Evolutionary conservation across 1,140 invertebrate genomes (phyloP).

Genomic region (Harpegnathos saltator): DNA sequence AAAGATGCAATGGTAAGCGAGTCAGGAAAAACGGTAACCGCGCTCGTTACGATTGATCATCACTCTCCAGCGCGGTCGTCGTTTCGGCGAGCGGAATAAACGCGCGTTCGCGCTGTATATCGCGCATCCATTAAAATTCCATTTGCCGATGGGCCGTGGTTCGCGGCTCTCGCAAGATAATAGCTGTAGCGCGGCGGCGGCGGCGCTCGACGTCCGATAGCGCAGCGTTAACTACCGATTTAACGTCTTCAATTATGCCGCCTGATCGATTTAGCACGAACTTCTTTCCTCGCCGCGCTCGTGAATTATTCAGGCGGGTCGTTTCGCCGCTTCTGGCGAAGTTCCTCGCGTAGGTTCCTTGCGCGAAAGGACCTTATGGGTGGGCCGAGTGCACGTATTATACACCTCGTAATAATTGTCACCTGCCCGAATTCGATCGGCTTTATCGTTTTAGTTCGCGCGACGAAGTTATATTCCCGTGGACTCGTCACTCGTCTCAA

Average conservation of each 20-base stretch:
- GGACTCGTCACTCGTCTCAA: no score
- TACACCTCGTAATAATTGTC: no score
- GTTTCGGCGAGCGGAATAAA: conserved; percentile 63
- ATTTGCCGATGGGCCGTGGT: conserved; percentile 60
- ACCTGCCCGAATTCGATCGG: no score
- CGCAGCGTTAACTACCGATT: conserved; percentile 47
- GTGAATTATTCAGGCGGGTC: conserved; percentile 30
- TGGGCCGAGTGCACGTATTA: neutral
- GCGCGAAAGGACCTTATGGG: neutral
- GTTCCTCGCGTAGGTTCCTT: neutral
- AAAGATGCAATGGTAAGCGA: conserved; percentile 25
- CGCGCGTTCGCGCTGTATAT: conserved; percentile 47
- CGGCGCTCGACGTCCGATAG: conserved; percentile 42
- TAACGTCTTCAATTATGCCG: conserved; percentile 42
- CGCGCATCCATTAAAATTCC: conserved; percentile 70
- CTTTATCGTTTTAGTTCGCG: no score
- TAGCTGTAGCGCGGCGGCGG: conserved; percentile 42
- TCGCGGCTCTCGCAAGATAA: conserved; percentile 48
- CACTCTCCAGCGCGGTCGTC: neutral
- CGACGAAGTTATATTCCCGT: no score
- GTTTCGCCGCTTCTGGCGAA: neutral
- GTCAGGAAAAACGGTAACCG: conserved; percentile 57
- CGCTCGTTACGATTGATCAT: conserved; percentile 70
- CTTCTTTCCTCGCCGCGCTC: conserved; percentile 18
- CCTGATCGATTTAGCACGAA: conserved; percentile 44